Evolutionary conservation across 2,113 vertebrate species (phyloP).

Genomic region (Microcebus tavaratra): DNA sequence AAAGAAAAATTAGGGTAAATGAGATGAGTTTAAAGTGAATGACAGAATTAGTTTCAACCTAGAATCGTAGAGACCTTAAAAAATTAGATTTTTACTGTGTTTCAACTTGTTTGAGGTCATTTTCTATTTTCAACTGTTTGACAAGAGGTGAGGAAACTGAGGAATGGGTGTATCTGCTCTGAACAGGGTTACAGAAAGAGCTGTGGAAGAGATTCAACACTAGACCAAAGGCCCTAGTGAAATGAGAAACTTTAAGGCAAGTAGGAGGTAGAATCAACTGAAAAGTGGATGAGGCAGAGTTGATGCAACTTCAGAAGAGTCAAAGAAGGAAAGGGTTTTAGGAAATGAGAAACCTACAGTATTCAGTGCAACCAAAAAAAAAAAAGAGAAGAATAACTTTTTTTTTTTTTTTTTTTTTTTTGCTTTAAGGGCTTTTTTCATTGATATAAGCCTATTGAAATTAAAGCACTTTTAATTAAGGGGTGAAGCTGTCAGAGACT

Average conservation of each 20-base stretch:
- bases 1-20: conserved; percentile 38
- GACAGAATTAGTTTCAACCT: conserved; percentile 50
- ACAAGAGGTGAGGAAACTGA: background rate
- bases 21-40: conserved; percentile 22
- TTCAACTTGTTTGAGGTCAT: conserved; percentile 22
- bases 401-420: background rate
- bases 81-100: background rate
- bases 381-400: background rate
- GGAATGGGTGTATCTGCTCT: background rate
- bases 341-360: background rate
- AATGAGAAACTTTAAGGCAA: background rate
- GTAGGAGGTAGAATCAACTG: background rate
- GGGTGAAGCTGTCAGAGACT: background rate
- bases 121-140: conserved; percentile 41
- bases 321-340: background rate
- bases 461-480: background rate
- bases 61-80: conserved; percentile 21
- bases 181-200: background rate
- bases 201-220: background rate
- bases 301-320: background rate
- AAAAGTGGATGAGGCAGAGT: background rate
- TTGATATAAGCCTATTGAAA: background rate
- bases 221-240: background rate
- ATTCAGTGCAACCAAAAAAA: background rate
- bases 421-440: background rate